Evolutionary conservation across 2,888 invertebrate genomes (phyloP), one percentile per base, ranked within the genome.

Genomic region (Papilio protenor): DNA sequence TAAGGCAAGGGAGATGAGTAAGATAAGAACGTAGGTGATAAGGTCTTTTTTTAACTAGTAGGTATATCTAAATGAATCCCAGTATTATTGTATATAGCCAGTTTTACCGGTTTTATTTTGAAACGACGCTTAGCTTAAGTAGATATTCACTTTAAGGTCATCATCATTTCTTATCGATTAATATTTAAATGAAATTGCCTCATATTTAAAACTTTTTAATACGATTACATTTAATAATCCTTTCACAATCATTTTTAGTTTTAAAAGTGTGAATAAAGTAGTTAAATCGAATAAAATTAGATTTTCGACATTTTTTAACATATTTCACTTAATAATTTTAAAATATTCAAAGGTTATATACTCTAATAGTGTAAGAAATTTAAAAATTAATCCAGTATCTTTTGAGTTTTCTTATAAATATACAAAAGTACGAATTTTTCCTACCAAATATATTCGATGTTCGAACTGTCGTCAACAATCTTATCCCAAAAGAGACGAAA

Each of bases 41-140:
- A 40, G 40, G 6, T 40, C 8, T 40, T 55, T n/a, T 55, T n/a
- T n/a, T n/a, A 21, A 55, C n/a, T 55, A n/a, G 2, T 55, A 55
- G 55, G 55, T 55, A 21, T n/a, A 18, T 52, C 5, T 52, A 0
- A 55, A 55, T 55, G 16, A 52, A 14, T 18, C 5, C 18, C 52
- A 52, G 52, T 4, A 16, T 52, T 1, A 33, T 64, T 64, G 5
- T 3, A 27, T 64, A 6, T n/a, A 10, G 18, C 33, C n/a, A 16
- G 64, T 18, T 33, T 14, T 66, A 66, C 40, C 64, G n/a, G 64
- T 66, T 66, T 64, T 33, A 64, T 64, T 66, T 66, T 66, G 40
- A 16, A 61, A 66, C 40, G 33, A 21, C 8, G 14, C 27, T 33
- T 27, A 27, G 16, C 16, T 64, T 18, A 64, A 64, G 4, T 10